These are phyloP conservation scores for Hemistola chrysoprasaria DNA, from an alignment of 2,888 invertebrate species.

Conservation along the genomic window DNA sequence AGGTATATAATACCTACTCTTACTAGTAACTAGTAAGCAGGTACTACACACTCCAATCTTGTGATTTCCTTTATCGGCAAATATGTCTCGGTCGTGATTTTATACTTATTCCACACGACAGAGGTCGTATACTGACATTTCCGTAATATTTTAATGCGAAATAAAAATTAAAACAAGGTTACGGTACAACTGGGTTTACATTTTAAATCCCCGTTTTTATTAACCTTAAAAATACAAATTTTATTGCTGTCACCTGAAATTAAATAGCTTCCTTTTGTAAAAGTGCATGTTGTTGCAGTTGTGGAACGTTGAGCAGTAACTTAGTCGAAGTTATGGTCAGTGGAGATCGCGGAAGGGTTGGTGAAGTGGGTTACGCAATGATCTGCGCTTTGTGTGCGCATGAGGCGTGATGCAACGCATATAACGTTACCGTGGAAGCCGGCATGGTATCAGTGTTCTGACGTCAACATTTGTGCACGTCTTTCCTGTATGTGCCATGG, in stretches of 20 bases:
- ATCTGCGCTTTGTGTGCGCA: conserved; percentile 29
- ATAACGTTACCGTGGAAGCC: conserved; percentile 33
- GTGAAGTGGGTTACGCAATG: conserved; percentile 31
- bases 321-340: conserved; percentile 15
- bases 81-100: conserved; percentile 33
- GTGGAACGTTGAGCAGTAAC: conserved; percentile 3
- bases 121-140: conserved; percentile 34
- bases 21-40: no score
- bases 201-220: conserved; percentile 24
- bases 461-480: conserved; percentile 35
- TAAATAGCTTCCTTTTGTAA: conserved; percentile 20
- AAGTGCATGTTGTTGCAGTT: conserved; percentile 9
- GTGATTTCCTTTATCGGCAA: conserved; percentile 39
- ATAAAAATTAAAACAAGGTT: conserved; percentile 19
- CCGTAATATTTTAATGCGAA: conserved; percentile 26
- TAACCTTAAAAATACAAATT: conserved; percentile 19
- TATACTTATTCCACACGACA: conserved; percentile 27
- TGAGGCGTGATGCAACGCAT: conserved; percentile 38
- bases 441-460: no score
- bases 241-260: conserved; percentile 13
- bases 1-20: no score
- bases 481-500: conserved; percentile 5
- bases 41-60: conserved; percentile 36
- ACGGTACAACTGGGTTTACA: conserved; percentile 7
- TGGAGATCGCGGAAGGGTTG: conserved; percentile 19